phyloP scores from a whole-genome alignment of 2,797 vertebrate species.

The Syncerus caffer region DNA sequence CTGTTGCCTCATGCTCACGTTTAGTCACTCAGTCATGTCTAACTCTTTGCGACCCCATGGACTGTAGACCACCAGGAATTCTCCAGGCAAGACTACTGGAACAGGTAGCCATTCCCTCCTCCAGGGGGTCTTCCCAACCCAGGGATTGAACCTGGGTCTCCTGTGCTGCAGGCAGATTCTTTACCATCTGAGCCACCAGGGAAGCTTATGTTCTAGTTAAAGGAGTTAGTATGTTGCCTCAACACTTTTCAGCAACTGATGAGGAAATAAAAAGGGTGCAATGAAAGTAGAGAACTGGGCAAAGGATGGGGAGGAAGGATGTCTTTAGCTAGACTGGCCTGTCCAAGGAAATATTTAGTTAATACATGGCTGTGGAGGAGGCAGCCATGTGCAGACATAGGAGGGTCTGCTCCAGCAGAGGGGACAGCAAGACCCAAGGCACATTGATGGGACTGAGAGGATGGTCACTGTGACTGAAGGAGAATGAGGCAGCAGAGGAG shows the following conservation, averaged over 20 bases:
- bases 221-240: not conserved
- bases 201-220: not conserved
- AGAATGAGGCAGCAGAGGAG: too few relatives aligned
- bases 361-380: not conserved
- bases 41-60: not conserved
- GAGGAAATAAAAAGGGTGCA: not conserved
- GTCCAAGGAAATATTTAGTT: not conserved
- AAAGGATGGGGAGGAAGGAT: not conserved
- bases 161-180: not conserved
- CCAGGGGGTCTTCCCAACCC: not conserved
- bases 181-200: not conserved
- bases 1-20: not conserved
- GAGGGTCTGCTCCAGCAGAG: not conserved
- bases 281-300: not conserved
- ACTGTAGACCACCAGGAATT: not conserved
- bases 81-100: not conserved
- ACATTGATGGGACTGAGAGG: too few relatives aligned
- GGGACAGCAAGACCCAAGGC: not conserved
- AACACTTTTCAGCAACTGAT: not conserved
- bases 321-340: not conserved
- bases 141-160: not conserved
- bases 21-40: not conserved
- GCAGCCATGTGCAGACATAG: not conserved
- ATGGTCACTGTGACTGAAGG: not conserved
- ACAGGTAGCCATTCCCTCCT: not conserved